A percentile compares a stretch with the other conserved stretches of the same genome.
Conservation (phyloP, 1,140 invertebrate genomes). For the Zaprionus nigranus region DNA sequence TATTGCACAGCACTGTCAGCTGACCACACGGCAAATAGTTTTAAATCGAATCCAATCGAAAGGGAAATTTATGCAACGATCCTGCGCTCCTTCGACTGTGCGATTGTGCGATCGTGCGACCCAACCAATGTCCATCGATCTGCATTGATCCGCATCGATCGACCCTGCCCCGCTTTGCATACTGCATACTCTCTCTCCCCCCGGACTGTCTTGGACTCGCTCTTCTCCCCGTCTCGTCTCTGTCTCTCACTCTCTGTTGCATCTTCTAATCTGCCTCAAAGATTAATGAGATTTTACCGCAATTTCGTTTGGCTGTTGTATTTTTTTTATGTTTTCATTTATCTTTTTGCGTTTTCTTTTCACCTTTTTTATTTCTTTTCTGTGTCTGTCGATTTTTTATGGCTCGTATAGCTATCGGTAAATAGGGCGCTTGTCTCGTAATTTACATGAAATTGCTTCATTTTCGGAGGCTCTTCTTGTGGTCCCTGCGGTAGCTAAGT, state of each 20-base stretch:
- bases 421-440: conserved; percentile 80
- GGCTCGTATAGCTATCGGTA: conserved; percentile 71
- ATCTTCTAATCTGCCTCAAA: conserved; percentile 64
- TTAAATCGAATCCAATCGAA: conserved; percentile 53
- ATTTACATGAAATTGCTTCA: conserved; percentile 83
- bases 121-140: conserved; percentile 11
- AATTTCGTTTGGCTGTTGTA: conserved; percentile 55
- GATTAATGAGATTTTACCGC: conserved; percentile 74
- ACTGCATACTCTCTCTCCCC: neutral
- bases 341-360: conserved; percentile 29
- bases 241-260: neutral
- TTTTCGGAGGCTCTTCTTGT: conserved; percentile 54
- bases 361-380: conserved; percentile 20
- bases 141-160: conserved; percentile 24
- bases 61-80: conserved; percentile 67
- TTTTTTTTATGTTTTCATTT: conserved; percentile 38
- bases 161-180: conserved; percentile 70
- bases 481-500: conserved; percentile 31
- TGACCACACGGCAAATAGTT: conserved; percentile 65
- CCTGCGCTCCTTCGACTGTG: conserved; percentile 22
- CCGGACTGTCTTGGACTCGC: neutral
- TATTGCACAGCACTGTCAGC: conserved; percentile 29
- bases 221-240: neutral
- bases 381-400: conserved; percentile 66
- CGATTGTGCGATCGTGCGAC: conserved; percentile 46